These are phyloP conservation scores for Macaca nemestrina DNA, from an alignment of 2,113 vertebrate genomes.

Conservation along the genomic window DNA sequence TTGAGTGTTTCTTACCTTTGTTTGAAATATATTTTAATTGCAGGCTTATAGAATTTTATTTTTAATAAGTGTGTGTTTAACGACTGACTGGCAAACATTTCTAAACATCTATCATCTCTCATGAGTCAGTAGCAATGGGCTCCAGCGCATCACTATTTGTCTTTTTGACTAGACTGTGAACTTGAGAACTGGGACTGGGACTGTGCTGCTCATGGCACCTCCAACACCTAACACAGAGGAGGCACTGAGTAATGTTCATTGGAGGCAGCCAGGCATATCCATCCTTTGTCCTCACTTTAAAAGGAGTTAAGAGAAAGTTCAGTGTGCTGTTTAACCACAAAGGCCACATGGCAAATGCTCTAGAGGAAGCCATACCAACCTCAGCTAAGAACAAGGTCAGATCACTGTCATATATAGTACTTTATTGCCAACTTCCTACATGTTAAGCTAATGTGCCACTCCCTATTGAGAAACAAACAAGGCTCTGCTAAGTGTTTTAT, in stretches of 20 bases:
- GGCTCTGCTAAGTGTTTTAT: background rate
- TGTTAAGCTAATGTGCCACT: background rate
- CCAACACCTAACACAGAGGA: background rate
- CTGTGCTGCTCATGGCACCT: background rate
- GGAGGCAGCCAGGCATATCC: background rate
- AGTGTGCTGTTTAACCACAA: constrained; percentile 9
- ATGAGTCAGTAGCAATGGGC: background rate
- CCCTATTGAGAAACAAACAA: background rate
- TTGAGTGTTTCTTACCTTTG: background rate
- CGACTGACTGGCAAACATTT: background rate
- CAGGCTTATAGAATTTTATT: background rate
- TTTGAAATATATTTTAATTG: constrained; percentile 12
- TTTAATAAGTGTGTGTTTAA: background rate
- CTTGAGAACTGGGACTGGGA: background rate
- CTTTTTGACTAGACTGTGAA: background rate
- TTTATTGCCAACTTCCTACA: constrained; percentile 39
- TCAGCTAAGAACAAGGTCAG: constrained; percentile 43
- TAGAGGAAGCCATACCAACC: constrained; percentile 42
- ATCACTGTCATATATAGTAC: background rate
- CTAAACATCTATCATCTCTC: background rate
- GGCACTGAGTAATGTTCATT: background rate
- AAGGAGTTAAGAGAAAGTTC: background rate
- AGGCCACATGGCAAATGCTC: constrained; percentile 40
- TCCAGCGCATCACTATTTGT: background rate
- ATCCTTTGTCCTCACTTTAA: background rate